These are phyloP conservation scores for Cuniculus paca DNA, from an alignment of 2,797 vertebrate genomes.

Conservation along the genomic window DNA sequence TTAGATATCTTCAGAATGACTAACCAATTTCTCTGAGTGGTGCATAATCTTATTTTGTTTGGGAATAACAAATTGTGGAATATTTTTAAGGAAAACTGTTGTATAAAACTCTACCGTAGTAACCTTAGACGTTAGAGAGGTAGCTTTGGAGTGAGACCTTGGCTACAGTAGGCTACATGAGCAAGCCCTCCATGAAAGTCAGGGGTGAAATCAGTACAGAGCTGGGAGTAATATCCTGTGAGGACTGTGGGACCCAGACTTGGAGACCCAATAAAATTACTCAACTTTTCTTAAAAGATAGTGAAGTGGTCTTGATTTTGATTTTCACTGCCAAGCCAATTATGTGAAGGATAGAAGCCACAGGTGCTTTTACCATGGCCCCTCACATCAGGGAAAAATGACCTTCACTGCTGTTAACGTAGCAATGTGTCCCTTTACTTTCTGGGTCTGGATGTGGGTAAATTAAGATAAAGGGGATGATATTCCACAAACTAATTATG, in stretches of 20 bases:
- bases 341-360: conserved; percentile 77
- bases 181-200: conserved; percentile 59
- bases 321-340: conserved; percentile 84
- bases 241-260: conserved; percentile 69
- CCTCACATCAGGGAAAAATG: conserved; percentile 26
- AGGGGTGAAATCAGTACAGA: conserved; percentile 70
- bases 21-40: conserved; percentile 85
- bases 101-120: conserved; percentile 87
- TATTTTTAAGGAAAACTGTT: conserved; percentile 88
- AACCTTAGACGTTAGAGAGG: conserved; percentile 86
- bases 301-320: conserved; percentile 80
- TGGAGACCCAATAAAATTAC: conserved; percentile 79
- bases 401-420: conserved; percentile 76
- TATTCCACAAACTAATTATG: conserved; percentile 62
- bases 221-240: conserved; percentile 56
- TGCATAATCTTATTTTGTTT: conserved; percentile 88
- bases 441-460: conserved; percentile 63
- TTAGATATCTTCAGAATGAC: conserved; percentile 85
- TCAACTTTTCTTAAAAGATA: conserved; percentile 63
- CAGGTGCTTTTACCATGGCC: conserved; percentile 63
- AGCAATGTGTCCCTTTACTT: conserved; percentile 53
- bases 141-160: conserved; percentile 86
- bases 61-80: conserved; percentile 88
- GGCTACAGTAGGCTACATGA: conserved; percentile 78
- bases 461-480: conserved; percentile 75